Evolutionary conservation across 1,140 invertebrate genomes (phyloP).

Genomic region (Zaprionus africanus): DNA sequence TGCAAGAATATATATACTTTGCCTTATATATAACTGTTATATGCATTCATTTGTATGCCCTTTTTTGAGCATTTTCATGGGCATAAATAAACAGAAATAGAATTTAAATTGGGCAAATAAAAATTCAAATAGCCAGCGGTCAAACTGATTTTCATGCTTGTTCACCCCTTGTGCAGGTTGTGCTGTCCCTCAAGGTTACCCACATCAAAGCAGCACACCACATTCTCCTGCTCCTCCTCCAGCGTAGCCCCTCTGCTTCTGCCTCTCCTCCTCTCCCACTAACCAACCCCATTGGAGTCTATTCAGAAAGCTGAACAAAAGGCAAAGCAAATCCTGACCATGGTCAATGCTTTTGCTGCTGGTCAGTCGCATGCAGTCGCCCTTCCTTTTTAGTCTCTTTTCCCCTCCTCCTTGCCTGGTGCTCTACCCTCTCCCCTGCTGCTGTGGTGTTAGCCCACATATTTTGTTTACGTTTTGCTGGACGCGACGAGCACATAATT

Average conservation of each 20-base stretch:
- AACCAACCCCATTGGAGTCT: background rate
- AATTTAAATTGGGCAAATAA: conserved; percentile 4
- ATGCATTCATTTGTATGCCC: too few relatives aligned
- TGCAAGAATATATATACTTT: too few relatives aligned
- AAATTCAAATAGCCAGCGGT: background rate
- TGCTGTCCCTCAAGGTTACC: conserved; percentile 12
- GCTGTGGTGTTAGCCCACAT: conserved; percentile 30
- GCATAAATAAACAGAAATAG: background rate
- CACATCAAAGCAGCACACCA: background rate
- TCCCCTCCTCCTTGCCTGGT: background rate
- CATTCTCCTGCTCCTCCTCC: background rate
- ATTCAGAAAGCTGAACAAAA: conserved; percentile 9
- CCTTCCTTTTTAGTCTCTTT: background rate
- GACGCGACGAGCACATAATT: conserved; percentile 75
- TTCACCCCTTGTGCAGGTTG: background rate
- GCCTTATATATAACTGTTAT: too few relatives aligned
- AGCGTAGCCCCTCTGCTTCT: background rate
- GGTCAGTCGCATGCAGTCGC: conserved; percentile 10
- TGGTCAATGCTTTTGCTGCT: conserved; percentile 58
- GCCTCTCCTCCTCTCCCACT: background rate
- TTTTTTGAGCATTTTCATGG: too few relatives aligned
- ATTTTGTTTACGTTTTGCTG: conserved; percentile 80
- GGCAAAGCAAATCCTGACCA: conserved; percentile 56
- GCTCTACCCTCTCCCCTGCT: background rate
- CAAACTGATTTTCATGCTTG: background rate